These are phyloP conservation scores for Platorchestia sp. DNA, from an alignment of 1,140 invertebrate species.

Conservation along the genomic window DNA sequence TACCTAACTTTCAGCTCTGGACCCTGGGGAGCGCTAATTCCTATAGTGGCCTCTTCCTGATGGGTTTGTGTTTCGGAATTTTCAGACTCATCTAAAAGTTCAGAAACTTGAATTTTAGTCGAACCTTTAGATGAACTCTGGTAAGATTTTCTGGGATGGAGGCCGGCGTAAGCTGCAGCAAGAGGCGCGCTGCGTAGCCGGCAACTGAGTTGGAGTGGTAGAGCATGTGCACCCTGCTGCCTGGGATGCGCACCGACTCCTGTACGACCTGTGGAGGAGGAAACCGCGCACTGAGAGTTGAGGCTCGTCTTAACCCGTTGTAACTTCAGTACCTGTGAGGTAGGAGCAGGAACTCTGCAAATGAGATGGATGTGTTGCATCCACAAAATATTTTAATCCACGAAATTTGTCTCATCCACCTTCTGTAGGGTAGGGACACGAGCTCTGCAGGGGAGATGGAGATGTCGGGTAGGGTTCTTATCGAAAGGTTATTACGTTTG, in stretches of 20 bases:
- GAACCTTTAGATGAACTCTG: slow-evolving; percentile 80
- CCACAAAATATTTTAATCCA: too few species aligned
- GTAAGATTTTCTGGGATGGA: slow-evolving; percentile 84
- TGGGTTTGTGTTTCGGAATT: background rate
- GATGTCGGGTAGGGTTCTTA: too few species aligned
- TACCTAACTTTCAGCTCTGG: too few species aligned
- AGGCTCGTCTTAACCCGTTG: background rate
- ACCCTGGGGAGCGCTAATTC: too few species aligned
- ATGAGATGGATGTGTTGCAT: background rate
- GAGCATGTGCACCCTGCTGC: slow-evolving; percentile 88
- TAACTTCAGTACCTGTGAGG: background rate
- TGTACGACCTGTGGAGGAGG: slow-evolving; percentile 84
- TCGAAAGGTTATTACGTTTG: too few species aligned
- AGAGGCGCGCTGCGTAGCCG: slow-evolving; percentile 91
- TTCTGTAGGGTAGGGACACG: background rate
- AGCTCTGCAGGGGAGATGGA: too few species aligned
- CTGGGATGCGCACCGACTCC: slow-evolving; percentile 93
- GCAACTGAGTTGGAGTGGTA: slow-evolving; percentile 93
- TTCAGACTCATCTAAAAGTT: background rate
- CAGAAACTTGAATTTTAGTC: background rate
- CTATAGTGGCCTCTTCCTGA: too few species aligned
- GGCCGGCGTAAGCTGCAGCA: slow-evolving; percentile 89
- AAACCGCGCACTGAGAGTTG: background rate
- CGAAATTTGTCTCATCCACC: background rate
- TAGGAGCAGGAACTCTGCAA: background rate